phyloP scores from a whole-genome alignment of 1,140 invertebrate genomes.

The Homalodisca vitripennis region DNA sequence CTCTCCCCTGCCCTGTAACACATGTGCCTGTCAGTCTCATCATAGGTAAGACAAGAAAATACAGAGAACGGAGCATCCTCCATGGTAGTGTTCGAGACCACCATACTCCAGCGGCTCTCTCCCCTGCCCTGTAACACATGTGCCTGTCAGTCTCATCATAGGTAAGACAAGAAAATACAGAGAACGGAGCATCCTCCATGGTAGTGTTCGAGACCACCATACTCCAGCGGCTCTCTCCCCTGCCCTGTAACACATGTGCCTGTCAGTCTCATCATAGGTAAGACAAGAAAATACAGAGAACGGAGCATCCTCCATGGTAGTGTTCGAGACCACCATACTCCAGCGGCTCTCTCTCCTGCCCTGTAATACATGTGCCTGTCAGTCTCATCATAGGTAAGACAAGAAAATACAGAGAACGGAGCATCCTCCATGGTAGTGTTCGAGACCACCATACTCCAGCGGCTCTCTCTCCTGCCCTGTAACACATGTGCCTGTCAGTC shows the following conservation, averaged over 20 bases:
- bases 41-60: too few relatives aligned
- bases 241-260: conserved; percentile 54
- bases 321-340: conserved; percentile 91
- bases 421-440: conserved; percentile 85
- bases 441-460: conserved; percentile 90
- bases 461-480: conserved; percentile 76
- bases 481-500: conserved; percentile 11
- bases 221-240: conserved; percentile 86
- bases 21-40: too few relatives aligned
- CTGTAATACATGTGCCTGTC: conserved; percentile 47
- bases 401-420: too few relatives aligned
- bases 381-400: too few relatives aligned
- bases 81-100: conserved; percentile 83
- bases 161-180: too few relatives aligned
- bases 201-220: conserved; percentile 91
- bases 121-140: conserved; percentile 59
- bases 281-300: too few relatives aligned
- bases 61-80: conserved; percentile 75
- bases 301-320: conserved; percentile 78
- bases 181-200: conserved; percentile 71
- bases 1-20: conserved; percentile 66
- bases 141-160: too few relatives aligned
- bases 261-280: too few relatives aligned
- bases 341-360: conserved; percentile 82
- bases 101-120: conserved; percentile 92